phyloP scores from a whole-genome alignment of 2,113 vertebrate species.

The Puntigrus tetrazona region DNA sequence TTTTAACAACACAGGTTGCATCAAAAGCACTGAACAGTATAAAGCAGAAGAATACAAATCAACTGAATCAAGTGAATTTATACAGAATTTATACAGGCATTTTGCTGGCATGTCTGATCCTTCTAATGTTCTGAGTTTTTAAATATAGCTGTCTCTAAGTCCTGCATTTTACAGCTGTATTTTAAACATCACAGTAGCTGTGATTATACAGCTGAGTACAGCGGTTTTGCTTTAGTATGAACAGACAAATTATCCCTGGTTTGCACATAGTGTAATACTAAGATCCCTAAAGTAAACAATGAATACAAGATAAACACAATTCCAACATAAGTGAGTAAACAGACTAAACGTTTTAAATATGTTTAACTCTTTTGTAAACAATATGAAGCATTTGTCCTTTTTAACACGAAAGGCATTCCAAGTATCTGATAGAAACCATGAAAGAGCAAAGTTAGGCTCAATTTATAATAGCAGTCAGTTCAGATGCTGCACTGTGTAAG shows the following conservation, averaged over 20 bases:
- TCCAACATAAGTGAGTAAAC: constrained; percentile 13
- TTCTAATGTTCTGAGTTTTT: background rate
- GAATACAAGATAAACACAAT: background rate
- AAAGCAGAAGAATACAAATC: too few relatives aligned
- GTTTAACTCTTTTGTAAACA: constrained; percentile 9
- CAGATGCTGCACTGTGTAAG: background rate
- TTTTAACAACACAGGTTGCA: too few relatives aligned
- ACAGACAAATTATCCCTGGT: background rate
- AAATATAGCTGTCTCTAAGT: background rate
- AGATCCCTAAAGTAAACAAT: background rate
- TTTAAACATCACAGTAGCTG: background rate
- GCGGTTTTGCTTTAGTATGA: background rate
- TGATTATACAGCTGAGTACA: background rate
- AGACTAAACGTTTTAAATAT: constrained; percentile 35
- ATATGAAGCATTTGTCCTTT: background rate
- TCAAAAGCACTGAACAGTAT: too few relatives aligned
- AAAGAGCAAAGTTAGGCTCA: background rate
- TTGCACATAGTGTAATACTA: background rate
- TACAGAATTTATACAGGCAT: background rate
- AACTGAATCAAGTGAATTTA: background rate
- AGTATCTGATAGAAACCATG: background rate
- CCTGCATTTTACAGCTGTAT: background rate
- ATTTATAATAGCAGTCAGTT: background rate
- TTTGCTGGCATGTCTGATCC: background rate
- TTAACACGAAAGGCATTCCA: background rate